Percentiles rank a stretch among this genome's conserved stretches.
These are phyloP conservation scores for Orchesella cincta DNA, from an alignment of 1,140 invertebrate genomes.

Conservation along the genomic window DNA sequence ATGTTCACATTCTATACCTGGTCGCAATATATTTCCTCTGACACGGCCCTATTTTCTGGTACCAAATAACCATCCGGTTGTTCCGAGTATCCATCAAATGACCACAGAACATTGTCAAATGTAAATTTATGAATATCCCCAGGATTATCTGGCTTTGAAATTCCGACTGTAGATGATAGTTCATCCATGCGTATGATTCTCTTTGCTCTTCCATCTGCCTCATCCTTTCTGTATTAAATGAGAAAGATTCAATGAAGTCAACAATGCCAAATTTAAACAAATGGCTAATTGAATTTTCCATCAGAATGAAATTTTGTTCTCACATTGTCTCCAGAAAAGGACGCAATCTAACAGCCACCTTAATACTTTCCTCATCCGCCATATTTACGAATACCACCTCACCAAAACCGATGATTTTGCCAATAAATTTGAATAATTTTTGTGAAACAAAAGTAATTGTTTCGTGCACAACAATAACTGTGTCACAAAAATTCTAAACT, in stretches of 20 bases:
- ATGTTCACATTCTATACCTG: conserved; percentile 56
- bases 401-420: too few relatives aligned
- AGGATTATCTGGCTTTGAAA: conserved; percentile 60
- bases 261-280: neutral
- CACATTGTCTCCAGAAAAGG: conserved; percentile 7
- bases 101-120: conserved; percentile 68
- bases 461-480: too few relatives aligned
- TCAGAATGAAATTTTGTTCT: neutral
- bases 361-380: neutral
- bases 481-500: too few relatives aligned
- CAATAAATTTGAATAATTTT: too few relatives aligned
- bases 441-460: too few relatives aligned
- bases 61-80: conserved; percentile 58
- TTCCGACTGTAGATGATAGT: conserved; percentile 57
- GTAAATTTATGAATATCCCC: conserved; percentile 61
- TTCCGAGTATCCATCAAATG: conserved; percentile 64
- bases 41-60: conserved; percentile 56
- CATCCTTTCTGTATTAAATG: conserved; percentile 59
- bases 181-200: conserved; percentile 63
- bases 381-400: neutral
- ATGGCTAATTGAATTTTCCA: neutral
- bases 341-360: conserved; percentile 9
- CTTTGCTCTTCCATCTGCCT: conserved; percentile 62
- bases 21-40: conserved; percentile 60
- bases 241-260: neutral